phyloP scores from a whole-genome alignment of 2,113 vertebrate species.

The Rattus rattus region DNA sequence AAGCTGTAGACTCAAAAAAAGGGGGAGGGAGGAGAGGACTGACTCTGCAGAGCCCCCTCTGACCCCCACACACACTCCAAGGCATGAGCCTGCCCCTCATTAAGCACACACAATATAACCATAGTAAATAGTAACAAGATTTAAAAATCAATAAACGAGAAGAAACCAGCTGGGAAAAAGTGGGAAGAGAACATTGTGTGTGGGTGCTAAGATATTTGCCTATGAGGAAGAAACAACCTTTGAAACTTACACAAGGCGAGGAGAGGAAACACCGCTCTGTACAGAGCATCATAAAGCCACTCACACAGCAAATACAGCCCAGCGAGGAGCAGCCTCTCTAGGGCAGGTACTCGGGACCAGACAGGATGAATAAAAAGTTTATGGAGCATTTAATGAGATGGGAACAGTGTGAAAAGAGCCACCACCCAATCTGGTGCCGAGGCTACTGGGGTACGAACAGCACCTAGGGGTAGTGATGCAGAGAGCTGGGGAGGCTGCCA shows the following conservation, averaged over 20 bases:
- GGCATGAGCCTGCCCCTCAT: background rate
- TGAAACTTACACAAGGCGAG: constrained; percentile 21
- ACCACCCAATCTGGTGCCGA: background rate
- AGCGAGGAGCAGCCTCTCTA: background rate
- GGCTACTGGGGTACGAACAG: accelerated
- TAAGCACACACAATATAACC: background rate
- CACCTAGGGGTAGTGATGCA: too few species aligned
- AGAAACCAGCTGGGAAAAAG: background rate
- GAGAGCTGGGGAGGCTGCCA: background rate
- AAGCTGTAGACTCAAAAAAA: background rate
- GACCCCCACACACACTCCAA: background rate
- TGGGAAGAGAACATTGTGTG: background rate
- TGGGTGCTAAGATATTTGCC: background rate
- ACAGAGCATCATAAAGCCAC: constrained; percentile 29
- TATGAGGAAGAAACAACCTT: constrained; percentile 36
- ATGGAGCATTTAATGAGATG: background rate
- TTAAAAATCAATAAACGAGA: background rate
- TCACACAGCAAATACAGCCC: constrained; percentile 47
- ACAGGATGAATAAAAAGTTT: constrained; percentile 46
- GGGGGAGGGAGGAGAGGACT: background rate
- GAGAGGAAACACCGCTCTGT: background rate
- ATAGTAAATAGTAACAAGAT: background rate
- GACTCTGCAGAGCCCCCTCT: background rate
- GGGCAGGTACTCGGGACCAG: background rate
- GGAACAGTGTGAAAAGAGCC: background rate